Evolutionary conservation across 2,888 invertebrate genomes (phyloP).

Genomic region (Plagodis pulveraria): DNA sequence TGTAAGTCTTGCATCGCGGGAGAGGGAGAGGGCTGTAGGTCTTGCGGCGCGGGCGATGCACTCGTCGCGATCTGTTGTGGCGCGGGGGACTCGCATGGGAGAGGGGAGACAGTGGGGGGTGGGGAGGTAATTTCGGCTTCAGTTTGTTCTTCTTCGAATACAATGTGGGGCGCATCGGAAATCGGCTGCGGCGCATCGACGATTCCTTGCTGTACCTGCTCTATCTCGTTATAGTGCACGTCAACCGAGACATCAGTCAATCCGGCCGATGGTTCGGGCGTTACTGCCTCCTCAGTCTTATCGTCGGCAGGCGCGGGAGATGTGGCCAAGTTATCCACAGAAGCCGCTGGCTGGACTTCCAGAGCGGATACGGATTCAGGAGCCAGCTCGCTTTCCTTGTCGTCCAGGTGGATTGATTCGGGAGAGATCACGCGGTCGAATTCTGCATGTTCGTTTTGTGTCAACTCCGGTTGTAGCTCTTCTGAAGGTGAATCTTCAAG

Average conservation of each 20-base stretch:
- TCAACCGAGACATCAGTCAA: constrained; percentile 14
- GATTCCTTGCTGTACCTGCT: constrained; percentile 10
- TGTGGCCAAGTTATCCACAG: constrained; percentile 20
- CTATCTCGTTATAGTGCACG: constrained; percentile 13
- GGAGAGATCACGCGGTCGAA: constrained; percentile 36
- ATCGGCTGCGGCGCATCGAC: background rate
- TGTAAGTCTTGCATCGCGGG: background rate
- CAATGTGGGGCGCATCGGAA: constrained; percentile 5
- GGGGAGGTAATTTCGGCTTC: constrained; percentile 14
- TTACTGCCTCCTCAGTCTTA: constrained; percentile 39
- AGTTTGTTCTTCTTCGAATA: constrained; percentile 11
- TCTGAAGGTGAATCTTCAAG: constrained; percentile 57
- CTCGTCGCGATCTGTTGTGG: constrained; percentile 33
- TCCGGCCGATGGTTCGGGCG: constrained; percentile 42
- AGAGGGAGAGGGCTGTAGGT: constrained; percentile 23
- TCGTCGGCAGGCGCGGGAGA: constrained; percentile 40
- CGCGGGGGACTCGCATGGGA: constrained; percentile 21
- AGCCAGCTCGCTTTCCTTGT: constrained; percentile 13
- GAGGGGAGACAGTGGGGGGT: constrained; percentile 15
- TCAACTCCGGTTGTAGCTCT: constrained; percentile 39
- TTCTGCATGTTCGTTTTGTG: background rate
- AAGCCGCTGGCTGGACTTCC: constrained; percentile 16
- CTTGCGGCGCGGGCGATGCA: constrained; percentile 39
- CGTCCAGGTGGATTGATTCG: constrained; percentile 26
- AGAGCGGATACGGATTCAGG: constrained; percentile 3